These are phyloP conservation scores for Campylomormyrus numenius DNA, from an alignment of 2,113 vertebrate species.

Conservation along the genomic window DNA sequence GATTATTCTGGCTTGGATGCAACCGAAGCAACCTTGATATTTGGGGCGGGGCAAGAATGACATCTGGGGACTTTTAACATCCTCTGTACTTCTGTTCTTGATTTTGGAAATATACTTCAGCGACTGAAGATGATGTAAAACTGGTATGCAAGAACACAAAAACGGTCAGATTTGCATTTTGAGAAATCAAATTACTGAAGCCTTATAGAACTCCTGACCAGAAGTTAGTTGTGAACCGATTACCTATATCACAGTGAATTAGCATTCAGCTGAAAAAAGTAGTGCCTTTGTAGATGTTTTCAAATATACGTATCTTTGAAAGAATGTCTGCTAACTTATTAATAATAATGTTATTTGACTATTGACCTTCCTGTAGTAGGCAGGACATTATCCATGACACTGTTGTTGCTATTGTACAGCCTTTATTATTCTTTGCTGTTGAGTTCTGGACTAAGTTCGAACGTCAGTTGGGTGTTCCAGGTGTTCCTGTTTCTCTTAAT, in stretches of 20 bases:
- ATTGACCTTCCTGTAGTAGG: neutral
- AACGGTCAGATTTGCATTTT: neutral
- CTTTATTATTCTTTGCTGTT: neutral
- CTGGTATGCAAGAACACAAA: neutral
- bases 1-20: neutral
- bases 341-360: neutral
- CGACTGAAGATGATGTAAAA: neutral
- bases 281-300: neutral
- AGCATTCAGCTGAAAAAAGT: neutral
- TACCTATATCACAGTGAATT: neutral
- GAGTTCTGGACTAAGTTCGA: neutral
- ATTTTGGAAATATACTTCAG: neutral
- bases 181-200: neutral
- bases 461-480: neutral
- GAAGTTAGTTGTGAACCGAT: neutral
- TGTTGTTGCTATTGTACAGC: neutral
- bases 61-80: neutral
- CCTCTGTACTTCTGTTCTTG: neutral
- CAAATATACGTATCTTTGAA: neutral
- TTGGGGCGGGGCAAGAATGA: neutral
- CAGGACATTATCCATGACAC: neutral
- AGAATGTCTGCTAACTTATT: neutral
- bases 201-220: neutral
- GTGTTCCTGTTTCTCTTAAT: neutral
- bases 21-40: neutral